Evolutionary conservation across 2,113 vertebrate species (phyloP).

Genomic region (Nibea albiflora): DNA sequence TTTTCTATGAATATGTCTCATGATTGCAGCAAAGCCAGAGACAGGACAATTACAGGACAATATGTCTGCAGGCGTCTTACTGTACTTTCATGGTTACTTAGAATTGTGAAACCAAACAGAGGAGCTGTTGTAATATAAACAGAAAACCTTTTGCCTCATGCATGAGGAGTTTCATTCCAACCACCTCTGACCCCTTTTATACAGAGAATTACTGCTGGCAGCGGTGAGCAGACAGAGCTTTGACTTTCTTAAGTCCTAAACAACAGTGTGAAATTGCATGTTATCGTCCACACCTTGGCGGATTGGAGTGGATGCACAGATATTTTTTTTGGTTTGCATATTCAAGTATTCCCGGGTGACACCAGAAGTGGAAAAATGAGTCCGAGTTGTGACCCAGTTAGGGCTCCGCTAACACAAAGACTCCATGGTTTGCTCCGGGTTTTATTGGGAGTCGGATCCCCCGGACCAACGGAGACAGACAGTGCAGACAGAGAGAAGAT

Average conservation of each 20-base stretch:
- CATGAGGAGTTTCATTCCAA: conserved; percentile 8
- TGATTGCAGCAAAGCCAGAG: conserved; percentile 20
- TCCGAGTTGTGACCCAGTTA: conserved; percentile 60
- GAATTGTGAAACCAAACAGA: conserved; percentile 34
- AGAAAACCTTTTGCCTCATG: conserved; percentile 10
- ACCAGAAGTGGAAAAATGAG: conserved; percentile 5
- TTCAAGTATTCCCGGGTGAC: conserved; percentile 12
- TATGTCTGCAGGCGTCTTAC: conserved; percentile 23
- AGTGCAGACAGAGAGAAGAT: conserved; percentile 30
- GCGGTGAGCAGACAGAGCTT: background rate
- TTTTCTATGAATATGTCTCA: conserved; percentile 36
- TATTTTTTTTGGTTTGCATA: background rate
- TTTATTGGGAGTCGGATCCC: conserved; percentile 45
- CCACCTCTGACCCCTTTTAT: conserved; percentile 32
- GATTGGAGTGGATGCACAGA: background rate
- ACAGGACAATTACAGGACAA: conserved; percentile 35
- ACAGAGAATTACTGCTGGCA: conserved; percentile 10
- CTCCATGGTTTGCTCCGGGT: conserved; percentile 40
- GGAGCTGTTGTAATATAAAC: conserved; percentile 16
- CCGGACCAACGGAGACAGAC: conserved; percentile 36
- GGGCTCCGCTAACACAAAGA: conserved; percentile 44
- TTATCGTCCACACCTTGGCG: conserved; percentile 6
- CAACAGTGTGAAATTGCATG: background rate
- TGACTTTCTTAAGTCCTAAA: background rate
- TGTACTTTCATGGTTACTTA: conserved; percentile 35